Evolutionary conservation across 2,113 vertebrate species (phyloP), one percentile per base, ranked within the genome.

Genomic region (Pitta sordida): DNA sequence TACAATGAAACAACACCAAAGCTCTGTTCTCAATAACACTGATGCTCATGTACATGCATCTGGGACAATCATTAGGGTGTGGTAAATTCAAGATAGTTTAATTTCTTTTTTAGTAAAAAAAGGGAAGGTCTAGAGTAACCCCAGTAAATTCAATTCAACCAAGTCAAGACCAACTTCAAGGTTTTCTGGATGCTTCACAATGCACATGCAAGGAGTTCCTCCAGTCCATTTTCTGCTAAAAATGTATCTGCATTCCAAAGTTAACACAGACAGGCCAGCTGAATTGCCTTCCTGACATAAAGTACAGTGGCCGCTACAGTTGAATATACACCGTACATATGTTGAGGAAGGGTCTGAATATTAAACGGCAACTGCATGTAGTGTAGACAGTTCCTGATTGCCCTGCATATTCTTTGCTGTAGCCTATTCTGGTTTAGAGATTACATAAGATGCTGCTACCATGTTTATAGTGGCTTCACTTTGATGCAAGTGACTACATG

Each of bases 31-130:
- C 64, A 16, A 49, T 68, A 60, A 34, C 30, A 46, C 9, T 41
- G 36, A 32, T 56, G 11, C 32, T 87, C 49, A 64, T 3, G 5
- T 34, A 82, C 0, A 0, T 24, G 46, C 3, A 0, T 24, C 49
- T 82, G 59, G 41, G 70, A 26, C 36, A 62, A 26, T 13, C 3
- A 1, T 52, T 56, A 71, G 26, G 8, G 18, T 65, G 32, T 10
- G 68, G 29, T 15, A 69, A n/a, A 82, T 23, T 60, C 65, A 78
- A 82, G 44, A 60, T 8, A 56, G 20, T 75, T 91, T 24, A 7
- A 88, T 36, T 75, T 53, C 18, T 22, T 67, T 64, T 69, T 62
- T 14, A 36, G 60, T 34, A 79, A 73, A 86, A 62, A 32, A n/a
- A 4, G 41, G 6, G 29, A 86, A 80, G 39, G 15, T 39, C 7